Evolutionary conservation across 53 echinoderm and acorn worm species (phyloP), one percentile per base, ranked within the genome.

Genomic region (Astropecten irregularis): DNA sequence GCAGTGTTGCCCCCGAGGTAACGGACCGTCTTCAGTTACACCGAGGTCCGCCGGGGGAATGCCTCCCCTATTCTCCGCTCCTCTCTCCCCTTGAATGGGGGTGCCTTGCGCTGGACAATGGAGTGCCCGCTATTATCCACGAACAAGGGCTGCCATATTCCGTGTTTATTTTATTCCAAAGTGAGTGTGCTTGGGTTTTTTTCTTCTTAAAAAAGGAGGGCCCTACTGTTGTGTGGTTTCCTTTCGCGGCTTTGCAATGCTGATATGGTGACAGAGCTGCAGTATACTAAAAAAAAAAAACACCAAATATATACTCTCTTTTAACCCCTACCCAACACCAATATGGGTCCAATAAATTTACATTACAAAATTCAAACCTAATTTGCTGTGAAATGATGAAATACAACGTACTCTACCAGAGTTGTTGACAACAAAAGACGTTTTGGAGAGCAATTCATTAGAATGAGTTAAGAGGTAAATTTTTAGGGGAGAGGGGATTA

Each of bases 141-240:
- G 59, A 62, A 79, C 79, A 79, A 79, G 79, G 79, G 42, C 79
- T 62, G 79, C 79, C 79, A 62, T 79, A 79, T 79, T 79, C 79
- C 44, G 79, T 79, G 79, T 79, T 79, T 79, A 79, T 79, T 79
- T 79, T 79, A 79, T 79, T 79, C 79, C 40, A 42, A 59, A 47
- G 79, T 79, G 79, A 61, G 61, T 79, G 79, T 62, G 79, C 79
- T 42, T 61, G 79, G 79, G 79, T 40, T 40, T 69, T 69, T 69
- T 46, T n/a, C n/a, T n/a, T n/a, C n/a, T n/a, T n/a, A n/a, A n/a
- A n/a, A 48, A 37, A 16, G 49, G 40, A 16, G 54, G 54, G 8
- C 18, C 22, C n/a, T 54, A 40, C 70, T 9, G 23, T 46, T 48
- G 25, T 69, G 70, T 69, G 70, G 70, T 44, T 69, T 69, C 70